Evolutionary conservation across 2,113 vertebrate species (phyloP), one percentile per base, ranked within the genome.

Genomic region (Hydrochoerus hydrochaeris): DNA sequence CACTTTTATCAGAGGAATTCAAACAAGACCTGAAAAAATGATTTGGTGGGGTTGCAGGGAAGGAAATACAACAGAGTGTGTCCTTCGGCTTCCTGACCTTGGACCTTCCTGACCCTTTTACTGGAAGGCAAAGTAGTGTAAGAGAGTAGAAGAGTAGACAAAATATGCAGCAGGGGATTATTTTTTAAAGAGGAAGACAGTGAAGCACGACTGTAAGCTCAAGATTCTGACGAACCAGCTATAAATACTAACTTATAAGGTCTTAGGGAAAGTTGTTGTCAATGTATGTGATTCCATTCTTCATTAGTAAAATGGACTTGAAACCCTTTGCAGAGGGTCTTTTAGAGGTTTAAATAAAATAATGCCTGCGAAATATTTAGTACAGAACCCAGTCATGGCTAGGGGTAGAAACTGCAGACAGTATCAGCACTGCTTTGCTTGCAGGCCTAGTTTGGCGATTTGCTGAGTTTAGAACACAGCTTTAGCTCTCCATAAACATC

Each of bases 1-100:
- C 20, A 7, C 5, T 71, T 71, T 90, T 88, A 63, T 90, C 83
- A 85, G 77, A 88, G 14, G 52, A 84, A 86, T 90, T 95, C 30
- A 95, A 78, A 85, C 7, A 63, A 46, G n/a, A 30, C 14, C 32
- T 65, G 4, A 80, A 57, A 78, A 52, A 57, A 7, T 24, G 32
- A 77, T 35, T 12, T 91, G 20, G 57, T 54, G 35, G 28, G 11
- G 35, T 75, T 62, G 14, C n/a, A n/a, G 90, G 49, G 58, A 92
- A 89, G 73, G 57, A 75, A 52, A 57, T 80, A 57, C 20, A 32
- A 9, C 2, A 41, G 3, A 75, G 14, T 49, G 6, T 24, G 17
- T 22, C 24, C 19, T 63, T 57, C 38, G 24, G 65, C 44, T n/a
- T 38, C n/a, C 57, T 58, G 44, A 71, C 22, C 11, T 57, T 28